Conservation (phyloP, 2,888 invertebrate species). For the Hyposoter dolosus region DNA sequence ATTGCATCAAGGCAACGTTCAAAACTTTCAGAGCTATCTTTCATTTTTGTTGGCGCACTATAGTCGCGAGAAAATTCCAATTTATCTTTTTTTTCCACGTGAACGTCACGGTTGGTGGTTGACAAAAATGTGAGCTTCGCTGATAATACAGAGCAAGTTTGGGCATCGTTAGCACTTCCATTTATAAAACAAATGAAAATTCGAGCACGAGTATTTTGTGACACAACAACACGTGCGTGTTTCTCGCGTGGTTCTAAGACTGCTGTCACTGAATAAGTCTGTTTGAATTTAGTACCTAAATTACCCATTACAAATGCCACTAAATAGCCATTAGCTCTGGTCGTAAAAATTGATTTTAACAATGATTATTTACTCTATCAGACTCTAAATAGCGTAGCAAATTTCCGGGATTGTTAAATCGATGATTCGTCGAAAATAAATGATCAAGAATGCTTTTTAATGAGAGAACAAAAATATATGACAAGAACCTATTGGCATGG, state of each 20-base stretch:
- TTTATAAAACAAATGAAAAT: slow-evolving; percentile 27
- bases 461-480: background rate
- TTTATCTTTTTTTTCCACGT: background rate
- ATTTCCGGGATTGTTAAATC: background rate
- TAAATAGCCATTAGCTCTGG: background rate
- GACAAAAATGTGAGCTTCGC: background rate
- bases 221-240: slow-evolving; percentile 4
- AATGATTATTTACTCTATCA: background rate
- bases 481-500: background rate
- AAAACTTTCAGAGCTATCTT: background rate
- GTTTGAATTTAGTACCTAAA: slow-evolving; percentile 7
- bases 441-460: background rate
- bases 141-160: background rate
- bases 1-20: background rate
- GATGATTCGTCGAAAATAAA: background rate
- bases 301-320: background rate
- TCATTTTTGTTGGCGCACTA: background rate
- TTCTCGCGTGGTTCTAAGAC: background rate
- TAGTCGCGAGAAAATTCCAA: background rate
- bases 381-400: background rate
- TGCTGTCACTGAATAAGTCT: background rate
- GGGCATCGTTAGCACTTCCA: background rate
- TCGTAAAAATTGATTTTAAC: background rate
- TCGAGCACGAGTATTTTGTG: slow-evolving; percentile 10
- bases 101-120: background rate